Evolutionary conservation across 92 coral and sea anemone genomes (phyloP), one percentile per base, ranked within the genome.

Genomic region (Plumapathes pennacea): DNA sequence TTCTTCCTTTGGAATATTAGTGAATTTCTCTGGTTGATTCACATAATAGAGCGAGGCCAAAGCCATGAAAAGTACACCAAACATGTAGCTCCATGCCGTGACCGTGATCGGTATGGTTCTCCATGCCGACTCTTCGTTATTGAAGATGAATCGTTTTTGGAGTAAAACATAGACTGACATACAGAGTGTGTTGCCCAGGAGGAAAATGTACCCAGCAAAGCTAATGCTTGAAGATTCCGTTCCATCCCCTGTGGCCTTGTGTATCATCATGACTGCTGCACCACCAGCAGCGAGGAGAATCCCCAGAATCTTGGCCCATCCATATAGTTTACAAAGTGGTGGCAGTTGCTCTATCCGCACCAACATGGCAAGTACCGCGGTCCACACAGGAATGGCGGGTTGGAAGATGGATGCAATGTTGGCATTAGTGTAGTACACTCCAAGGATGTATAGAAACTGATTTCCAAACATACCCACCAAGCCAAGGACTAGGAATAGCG

Each of bases 371-470:
- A 86, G 48, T 3, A 86, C 27, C 0, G 95, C 85, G 3, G 95
- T 81, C 95, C 95, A 86, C 11, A 86, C 95, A 1, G 95, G 95
- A 33, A 81, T 86, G 0, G 85, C 76, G 12, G 95, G 95, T 56
- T 86, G 95, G 32, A 86, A 81, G 3, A 82, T 84, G 22, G 95
- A 82, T 0, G 95, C 89, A 46, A 86, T 76, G 55, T 86, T 86
- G 30, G 95, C 95, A 64, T 65, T 86, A 1, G 95, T 86, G 71
- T 86, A 86, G 58, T 86, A 86, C 32, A 86, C 59, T 21, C 95
- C 95, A 5, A 86, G 89, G 5, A 86, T 74, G 61, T 81, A 86
- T 10, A 83, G 45, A 0, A 86, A 64, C 40, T 86, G 95, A 65
- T 81, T 76, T 3, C 95, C 89, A 62, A 82, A 71, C 89, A 86